phyloP scores from a whole-genome alignment of 2,797 vertebrate genomes.

The Synaphobranchus kaupii region DNA sequence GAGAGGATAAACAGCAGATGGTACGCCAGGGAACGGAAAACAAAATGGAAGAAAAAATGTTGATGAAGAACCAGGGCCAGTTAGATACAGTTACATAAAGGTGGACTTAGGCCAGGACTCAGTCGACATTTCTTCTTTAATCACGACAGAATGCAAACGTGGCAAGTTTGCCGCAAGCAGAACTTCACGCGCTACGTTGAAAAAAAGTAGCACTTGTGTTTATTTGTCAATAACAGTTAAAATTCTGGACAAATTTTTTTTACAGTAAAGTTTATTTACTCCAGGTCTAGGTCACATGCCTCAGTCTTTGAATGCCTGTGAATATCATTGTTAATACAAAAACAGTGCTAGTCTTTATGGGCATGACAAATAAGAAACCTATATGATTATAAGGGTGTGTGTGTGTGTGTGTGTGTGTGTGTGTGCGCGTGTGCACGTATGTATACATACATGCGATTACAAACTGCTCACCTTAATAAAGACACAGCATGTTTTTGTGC shows the following conservation, averaged over 20 bases:
- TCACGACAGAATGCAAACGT: not conserved
- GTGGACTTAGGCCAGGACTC: not conserved
- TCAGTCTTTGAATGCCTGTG: not conserved
- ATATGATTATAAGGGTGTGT: not conserved
- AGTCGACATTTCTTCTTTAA: not conserved
- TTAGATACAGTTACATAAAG: conserved; percentile 49
- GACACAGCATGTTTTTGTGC: conserved; percentile 71
- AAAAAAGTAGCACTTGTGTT: not conserved
- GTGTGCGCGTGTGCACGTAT: not conserved
- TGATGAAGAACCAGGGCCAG: conserved; percentile 45
- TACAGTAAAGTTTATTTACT: not conserved
- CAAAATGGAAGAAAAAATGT: conserved; percentile 69
- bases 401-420: not conserved
- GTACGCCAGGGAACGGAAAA: conserved; percentile 74
- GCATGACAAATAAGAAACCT: not conserved
- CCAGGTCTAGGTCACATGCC: not conserved
- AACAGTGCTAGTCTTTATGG: not conserved
- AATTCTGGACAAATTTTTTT: not conserved
- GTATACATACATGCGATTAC: not conserved
- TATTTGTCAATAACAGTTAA: not conserved
- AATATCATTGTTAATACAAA: not conserved
- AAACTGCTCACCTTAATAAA: conserved; percentile 79
- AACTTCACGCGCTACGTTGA: not conserved
- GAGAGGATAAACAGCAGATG: conserved; percentile 78
- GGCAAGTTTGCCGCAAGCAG: not conserved